Evolutionary conservation across 1,140 invertebrate species (phyloP).

Genomic region (Harlomillsia oculata): DNA sequence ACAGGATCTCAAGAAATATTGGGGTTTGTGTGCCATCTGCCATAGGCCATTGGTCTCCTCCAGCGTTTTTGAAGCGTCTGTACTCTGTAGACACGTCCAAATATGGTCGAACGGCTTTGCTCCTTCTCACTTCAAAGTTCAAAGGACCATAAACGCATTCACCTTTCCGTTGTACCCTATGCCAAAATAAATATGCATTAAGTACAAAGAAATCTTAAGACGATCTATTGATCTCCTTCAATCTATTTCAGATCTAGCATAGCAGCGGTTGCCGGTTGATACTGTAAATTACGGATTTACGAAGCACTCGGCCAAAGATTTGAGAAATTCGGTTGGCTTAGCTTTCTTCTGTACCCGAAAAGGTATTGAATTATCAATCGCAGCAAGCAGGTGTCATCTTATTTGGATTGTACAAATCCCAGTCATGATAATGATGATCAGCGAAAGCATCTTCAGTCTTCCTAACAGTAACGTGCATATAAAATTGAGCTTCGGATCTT

Average conservation of each 20-base stretch:
- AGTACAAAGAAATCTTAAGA: too few species aligned
- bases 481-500: conserved; percentile 90
- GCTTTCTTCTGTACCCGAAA: conserved; percentile 82
- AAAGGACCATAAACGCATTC: conserved; percentile 88
- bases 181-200: background rate
- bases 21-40: conserved; percentile 50
- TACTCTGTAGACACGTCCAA: conserved; percentile 54
- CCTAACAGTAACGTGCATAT: conserved; percentile 85
- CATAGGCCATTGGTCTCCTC: conserved; percentile 33
- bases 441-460: conserved; percentile 81
- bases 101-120: conserved; percentile 75
- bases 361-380: conserved; percentile 59
- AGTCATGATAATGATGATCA: conserved; percentile 90
- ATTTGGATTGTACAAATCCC: conserved; percentile 88
- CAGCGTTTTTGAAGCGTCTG: conserved; percentile 24
- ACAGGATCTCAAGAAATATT: conserved; percentile 81
- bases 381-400: conserved; percentile 44
- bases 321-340: conserved; percentile 73
- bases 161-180: conserved; percentile 45
- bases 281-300: conserved; percentile 49
- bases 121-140: conserved; percentile 72
- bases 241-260: too few species aligned
- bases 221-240: too few species aligned
- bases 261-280: too few species aligned
- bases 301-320: conserved; percentile 71